These are phyloP conservation scores for Homarus americanus DNA, from an alignment of 1,140 invertebrate species.

Conservation along the genomic window DNA sequence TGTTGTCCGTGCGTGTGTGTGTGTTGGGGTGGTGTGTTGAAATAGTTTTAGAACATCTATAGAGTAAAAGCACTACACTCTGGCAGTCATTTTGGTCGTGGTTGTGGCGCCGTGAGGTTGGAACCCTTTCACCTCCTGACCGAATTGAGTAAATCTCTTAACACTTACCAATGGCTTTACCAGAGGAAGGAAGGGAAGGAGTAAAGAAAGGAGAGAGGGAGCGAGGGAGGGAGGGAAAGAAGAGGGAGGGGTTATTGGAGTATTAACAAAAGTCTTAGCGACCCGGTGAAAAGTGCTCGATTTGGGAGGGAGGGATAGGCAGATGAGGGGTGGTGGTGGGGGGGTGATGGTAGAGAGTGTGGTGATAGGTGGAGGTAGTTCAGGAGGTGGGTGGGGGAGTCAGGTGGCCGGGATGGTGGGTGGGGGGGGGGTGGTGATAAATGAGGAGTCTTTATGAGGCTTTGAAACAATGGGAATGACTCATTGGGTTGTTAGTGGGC, in stretches of 20 bases:
- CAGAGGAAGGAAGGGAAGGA: background rate
- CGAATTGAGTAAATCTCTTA: too few species aligned
- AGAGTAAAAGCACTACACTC: too few species aligned
- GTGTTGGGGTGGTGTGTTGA: too few species aligned
- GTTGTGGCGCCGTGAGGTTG: too few species aligned
- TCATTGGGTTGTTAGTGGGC: slow-evolving; percentile 16
- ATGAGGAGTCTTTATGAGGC: slow-evolving; percentile 21
- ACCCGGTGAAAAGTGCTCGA: background rate
- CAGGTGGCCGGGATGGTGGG: background rate
- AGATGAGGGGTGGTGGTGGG: background rate
- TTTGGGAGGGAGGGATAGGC: background rate
- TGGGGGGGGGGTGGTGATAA: background rate
- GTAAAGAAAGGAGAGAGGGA: background rate
- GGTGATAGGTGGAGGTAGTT: background rate
- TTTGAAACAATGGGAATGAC: slow-evolving; percentile 41
- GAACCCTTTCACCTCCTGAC: too few species aligned
- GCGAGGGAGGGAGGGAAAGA: background rate
- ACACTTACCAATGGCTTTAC: too few species aligned
- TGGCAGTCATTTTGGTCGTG: too few species aligned
- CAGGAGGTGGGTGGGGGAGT: background rate
- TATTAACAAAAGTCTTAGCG: background rate
- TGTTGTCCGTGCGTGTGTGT: too few species aligned
- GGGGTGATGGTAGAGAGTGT: background rate
- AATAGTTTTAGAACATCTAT: too few species aligned
- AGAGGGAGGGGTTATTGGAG: background rate